Evolutionary conservation across 1,140 invertebrate genomes (phyloP), one percentile per base, ranked within the genome.

Genomic region (Phocides pigmalion): DNA sequence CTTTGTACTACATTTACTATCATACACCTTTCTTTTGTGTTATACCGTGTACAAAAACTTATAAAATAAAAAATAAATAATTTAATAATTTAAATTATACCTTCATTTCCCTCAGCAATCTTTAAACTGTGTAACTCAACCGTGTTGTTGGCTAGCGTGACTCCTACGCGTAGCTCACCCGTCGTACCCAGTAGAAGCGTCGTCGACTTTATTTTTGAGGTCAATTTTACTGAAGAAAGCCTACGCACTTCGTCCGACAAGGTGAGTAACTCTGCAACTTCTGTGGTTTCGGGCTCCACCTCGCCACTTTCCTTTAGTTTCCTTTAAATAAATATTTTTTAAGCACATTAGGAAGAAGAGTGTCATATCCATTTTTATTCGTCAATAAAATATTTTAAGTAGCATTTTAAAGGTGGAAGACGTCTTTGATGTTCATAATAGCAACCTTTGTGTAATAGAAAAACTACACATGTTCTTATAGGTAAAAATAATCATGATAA

Each of bases 171-270:
- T 4, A 97, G 72, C 84, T 96, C 95, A 0, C 94, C 92, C 3
- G 93, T 94, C 64, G 93, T 93, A 11, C 96, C 95, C 49, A 95
- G 80, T 3, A 96, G 79, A 11, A 96, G 72, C 78, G 95, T 93
- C 0, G 95, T 82, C 6, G 94, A 94, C 84, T 97, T 97, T 3
- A 95, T 92, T 93, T 96, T 97, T 8, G 90, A 92, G 2, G 92
- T 88, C 4, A 94, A 82, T 85, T 95, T 95, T 2, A 97, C 92
- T 6, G 92, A 84, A 6, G 94, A 92, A 12, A 98, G 81, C 49
- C 96, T 92, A 78, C 93, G 92, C 1, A 98, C 94, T 91, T 97
- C 95, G 87, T 98, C 97, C 20, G 93, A 93, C 12, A 97, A 82
- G 53, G 92, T 92, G 9, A 90, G 80, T 64, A 90, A 14, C 70